Evolutionary conservation across 2,797 vertebrate species (phyloP).

Genomic region (Babyrousa celebensis): DNA sequence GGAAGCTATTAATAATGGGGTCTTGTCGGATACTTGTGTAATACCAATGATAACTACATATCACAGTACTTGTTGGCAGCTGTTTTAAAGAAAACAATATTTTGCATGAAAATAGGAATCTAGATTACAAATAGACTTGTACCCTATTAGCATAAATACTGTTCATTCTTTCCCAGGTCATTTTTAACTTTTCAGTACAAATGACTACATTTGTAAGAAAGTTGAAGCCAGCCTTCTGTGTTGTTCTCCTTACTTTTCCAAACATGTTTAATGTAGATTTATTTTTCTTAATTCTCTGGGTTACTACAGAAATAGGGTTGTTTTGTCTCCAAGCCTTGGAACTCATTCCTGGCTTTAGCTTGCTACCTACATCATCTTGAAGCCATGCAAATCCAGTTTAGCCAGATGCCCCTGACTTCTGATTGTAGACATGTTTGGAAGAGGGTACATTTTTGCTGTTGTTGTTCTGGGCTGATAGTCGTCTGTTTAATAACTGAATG

Average conservation of each 20-base stretch:
- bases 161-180: neutral
- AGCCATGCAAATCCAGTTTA: neutral
- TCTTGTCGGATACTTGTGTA: neutral
- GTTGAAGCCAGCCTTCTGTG: neutral
- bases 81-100: neutral
- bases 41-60: neutral
- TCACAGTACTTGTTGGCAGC: neutral
- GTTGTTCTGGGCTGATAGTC: neutral
- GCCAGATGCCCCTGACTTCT: neutral
- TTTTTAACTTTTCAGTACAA: neutral
- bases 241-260: neutral
- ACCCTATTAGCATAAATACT: neutral
- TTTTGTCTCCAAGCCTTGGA: constrained; percentile 28
- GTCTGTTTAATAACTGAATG: neutral
- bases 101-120: neutral
- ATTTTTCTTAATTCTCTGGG: neutral
- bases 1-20: neutral
- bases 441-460: neutral
- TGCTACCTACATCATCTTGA: neutral
- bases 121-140: neutral
- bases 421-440: neutral
- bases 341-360: neutral
- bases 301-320: neutral
- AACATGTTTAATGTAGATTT: neutral
- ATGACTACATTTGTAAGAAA: neutral